Evolutionary conservation across 2,888 invertebrate genomes (phyloP).

Genomic region (Cepaea hortensis): DNA sequence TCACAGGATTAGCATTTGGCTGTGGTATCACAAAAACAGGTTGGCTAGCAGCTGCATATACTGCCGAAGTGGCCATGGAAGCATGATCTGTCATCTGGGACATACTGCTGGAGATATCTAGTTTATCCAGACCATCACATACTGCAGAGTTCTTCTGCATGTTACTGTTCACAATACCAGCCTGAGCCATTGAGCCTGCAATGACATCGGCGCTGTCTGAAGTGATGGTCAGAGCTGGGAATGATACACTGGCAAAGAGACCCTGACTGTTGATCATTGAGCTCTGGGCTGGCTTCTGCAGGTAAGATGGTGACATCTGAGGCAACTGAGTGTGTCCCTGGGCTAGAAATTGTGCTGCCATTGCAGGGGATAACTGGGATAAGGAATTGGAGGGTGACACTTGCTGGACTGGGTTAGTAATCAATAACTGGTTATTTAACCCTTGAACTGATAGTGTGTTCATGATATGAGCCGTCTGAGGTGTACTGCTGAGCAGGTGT

Average conservation of each 20-base stretch:
- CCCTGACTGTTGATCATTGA: slow-evolving; percentile 11
- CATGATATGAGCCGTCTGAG: slow-evolving; percentile 48
- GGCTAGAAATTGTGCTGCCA: slow-evolving; percentile 42
- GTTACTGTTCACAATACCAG: background rate
- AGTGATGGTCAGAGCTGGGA: slow-evolving; percentile 38
- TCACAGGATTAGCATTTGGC: slow-evolving; percentile 36
- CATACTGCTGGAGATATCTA: background rate
- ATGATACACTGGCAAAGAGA: slow-evolving; percentile 41
- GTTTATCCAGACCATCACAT: slow-evolving; percentile 25
- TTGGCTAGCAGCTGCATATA: slow-evolving; percentile 40
- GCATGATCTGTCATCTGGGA: slow-evolving; percentile 31
- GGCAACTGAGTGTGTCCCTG: slow-evolving; percentile 43
- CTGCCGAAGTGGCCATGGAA: slow-evolving; percentile 31
- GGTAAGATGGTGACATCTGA: slow-evolving; percentile 49
- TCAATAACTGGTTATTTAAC: slow-evolving; percentile 51
- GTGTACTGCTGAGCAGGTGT: slow-evolving; percentile 26
- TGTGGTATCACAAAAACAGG: slow-evolving; percentile 47
- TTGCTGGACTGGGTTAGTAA: slow-evolving; percentile 51
- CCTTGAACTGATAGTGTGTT: slow-evolving; percentile 52
- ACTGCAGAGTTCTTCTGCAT: slow-evolving; percentile 8
- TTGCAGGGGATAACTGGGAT: slow-evolving; percentile 46
- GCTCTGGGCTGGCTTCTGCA: slow-evolving; percentile 35
- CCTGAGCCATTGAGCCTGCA: slow-evolving; percentile 1
- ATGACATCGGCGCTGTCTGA: slow-evolving; percentile 18
- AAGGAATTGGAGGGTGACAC: slow-evolving; percentile 41